Conservation (phyloP, 2,113 vertebrate species). For the Rhinolophus sinicus region DNA sequence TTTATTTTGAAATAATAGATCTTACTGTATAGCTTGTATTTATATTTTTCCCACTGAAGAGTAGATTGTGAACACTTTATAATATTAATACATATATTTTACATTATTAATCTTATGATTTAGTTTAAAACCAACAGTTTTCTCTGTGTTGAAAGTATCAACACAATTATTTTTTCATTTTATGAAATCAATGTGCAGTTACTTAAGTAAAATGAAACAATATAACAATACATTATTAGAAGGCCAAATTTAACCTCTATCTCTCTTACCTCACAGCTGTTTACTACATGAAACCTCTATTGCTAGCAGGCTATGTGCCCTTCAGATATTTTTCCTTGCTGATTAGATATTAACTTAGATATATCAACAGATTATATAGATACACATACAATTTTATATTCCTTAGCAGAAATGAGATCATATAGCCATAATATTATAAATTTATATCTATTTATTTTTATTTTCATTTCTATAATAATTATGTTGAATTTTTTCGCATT, state of each 20-base stretch:
- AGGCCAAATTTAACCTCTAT: neutral
- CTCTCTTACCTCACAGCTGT: neutral
- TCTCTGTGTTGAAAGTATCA: neutral
- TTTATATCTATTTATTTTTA: neutral
- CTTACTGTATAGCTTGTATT: conserved; percentile 7
- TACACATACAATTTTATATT: neutral
- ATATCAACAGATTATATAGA: neutral
- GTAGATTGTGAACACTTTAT: conserved; percentile 7
- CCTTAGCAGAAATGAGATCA: neutral
- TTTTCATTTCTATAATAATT: neutral
- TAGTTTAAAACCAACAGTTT: neutral
- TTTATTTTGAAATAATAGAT: conserved; percentile 2
- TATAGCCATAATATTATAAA: neutral
- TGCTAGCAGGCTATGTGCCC: neutral
- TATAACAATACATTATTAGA: neutral
- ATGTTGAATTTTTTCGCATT: neutral
- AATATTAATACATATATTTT: neutral
- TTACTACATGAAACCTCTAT: neutral
- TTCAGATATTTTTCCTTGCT: neutral
- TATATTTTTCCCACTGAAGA: neutral
- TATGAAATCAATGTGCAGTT: neutral
- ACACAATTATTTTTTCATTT: neutral
- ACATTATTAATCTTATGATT: neutral
- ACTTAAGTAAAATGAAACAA: conserved; percentile 35
- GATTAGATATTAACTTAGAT: neutral